These are phyloP conservation scores for Danionella cerebrum DNA, from an alignment of 2,113 vertebrate species.

Conservation along the genomic window DNA sequence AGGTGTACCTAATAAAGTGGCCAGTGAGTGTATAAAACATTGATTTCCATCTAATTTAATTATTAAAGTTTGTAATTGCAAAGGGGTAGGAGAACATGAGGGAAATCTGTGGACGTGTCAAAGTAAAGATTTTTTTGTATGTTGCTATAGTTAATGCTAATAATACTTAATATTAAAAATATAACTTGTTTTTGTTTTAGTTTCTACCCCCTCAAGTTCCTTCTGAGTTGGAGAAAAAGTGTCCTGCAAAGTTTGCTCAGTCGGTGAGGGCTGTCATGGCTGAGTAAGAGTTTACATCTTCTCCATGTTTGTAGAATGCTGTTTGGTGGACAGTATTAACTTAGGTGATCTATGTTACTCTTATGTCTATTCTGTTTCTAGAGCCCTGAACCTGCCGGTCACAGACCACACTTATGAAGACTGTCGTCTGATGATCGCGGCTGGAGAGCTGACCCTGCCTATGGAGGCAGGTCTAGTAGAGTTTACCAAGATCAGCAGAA, in stretches of 20 bases:
- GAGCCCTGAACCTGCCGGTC: constrained; percentile 75
- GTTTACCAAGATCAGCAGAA: constrained; percentile 95
- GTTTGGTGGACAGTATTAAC: not conserved
- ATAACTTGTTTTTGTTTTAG: constrained; percentile 54
- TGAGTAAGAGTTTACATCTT: too few relatives aligned
- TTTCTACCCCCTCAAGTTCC: constrained; percentile 84
- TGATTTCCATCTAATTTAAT: too few relatives aligned
- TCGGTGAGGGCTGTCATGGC: constrained; percentile 82
- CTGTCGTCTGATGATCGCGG: constrained; percentile 93
- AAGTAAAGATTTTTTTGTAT: not conserved
- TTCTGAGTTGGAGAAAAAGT: constrained; percentile 79
- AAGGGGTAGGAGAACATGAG: too few relatives aligned
- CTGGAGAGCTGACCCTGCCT: constrained; percentile 86
- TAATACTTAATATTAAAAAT: not conserved
- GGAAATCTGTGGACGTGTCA: too few relatives aligned
- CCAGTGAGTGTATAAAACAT: too few relatives aligned
- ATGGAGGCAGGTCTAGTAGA: constrained; percentile 97
- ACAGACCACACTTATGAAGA: constrained; percentile 97
- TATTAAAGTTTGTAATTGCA: too few relatives aligned
- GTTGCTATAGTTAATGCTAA: not conserved
- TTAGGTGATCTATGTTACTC: too few relatives aligned
- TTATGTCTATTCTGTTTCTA: constrained; percentile 49
- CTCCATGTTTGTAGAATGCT: not conserved
- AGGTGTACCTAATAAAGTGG: too few relatives aligned
- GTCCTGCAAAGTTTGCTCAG: constrained; percentile 73